phyloP scores from a whole-genome alignment of 2,797 vertebrate genomes.

The Hipposideros larvatus region DNA sequence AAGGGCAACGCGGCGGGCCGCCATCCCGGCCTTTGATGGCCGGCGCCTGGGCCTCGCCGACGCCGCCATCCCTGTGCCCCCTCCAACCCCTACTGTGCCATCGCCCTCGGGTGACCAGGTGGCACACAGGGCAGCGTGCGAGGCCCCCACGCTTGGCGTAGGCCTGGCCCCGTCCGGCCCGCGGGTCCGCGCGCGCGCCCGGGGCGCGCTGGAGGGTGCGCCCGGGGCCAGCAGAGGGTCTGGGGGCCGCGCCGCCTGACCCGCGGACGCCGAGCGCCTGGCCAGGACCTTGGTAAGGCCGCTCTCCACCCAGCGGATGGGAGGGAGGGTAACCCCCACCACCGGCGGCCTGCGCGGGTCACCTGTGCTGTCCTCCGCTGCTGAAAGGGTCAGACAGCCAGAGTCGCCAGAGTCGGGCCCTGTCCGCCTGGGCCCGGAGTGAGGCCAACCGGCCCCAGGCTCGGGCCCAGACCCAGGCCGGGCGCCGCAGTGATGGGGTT shows the following conservation, averaged over 20 bases:
- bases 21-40: slow-evolving; percentile 72
- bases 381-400: background rate
- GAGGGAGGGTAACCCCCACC: background rate
- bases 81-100: background rate
- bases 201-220: background rate
- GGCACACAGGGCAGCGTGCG: slow-evolving; percentile 64
- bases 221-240: background rate
- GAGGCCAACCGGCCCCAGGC: background rate
- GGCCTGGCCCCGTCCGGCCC: background rate
- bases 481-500: background rate
- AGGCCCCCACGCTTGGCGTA: background rate
- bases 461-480: background rate
- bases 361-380: background rate
- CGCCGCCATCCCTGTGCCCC: background rate
- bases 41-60: slow-evolving; percentile 64
- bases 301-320: background rate
- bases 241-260: background rate
- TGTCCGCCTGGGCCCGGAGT: background rate
- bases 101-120: slow-evolving; percentile 52
- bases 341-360: background rate
- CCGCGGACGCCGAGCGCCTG: background rate
- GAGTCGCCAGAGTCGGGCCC: background rate
- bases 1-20: slow-evolving; percentile 79
- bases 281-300: slow-evolving; percentile 30
- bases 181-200: background rate